Evolutionary conservation across 2,888 invertebrate genomes (phyloP), one percentile per base, ranked within the genome.

Genomic region (Himalopsyche japonica): DNA sequence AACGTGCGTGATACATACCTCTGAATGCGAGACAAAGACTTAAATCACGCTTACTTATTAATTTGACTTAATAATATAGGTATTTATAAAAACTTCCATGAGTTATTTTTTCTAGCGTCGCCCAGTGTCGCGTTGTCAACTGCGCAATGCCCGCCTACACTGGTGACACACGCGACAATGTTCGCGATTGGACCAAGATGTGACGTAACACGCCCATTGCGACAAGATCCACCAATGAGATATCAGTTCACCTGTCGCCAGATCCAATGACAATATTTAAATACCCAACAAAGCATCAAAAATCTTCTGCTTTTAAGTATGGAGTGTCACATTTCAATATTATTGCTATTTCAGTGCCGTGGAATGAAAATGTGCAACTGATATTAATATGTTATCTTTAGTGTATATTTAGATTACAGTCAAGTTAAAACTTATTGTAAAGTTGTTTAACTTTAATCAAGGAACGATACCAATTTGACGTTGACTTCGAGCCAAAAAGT

Each of bases 131-230:
- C 34, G 57, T 82, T 82, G 82, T 82, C 82, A 82, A 79, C 79
- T 81, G 78, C 83, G 85, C 85, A 81, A 76, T 27, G 83, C 82
- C 81, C 80, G 78, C 83, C 85, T 79, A 32, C 81, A 80, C 79
- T 81, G 83, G 86, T 86, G 86, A 86, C 86, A 86, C 79, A 82
- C 57, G 64, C 57, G 77, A n/a, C 49, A 78, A 81, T 43, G 37
- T 20, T 47, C 76, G 49, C 57, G 34, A 81, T 86, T 86, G 84
- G 86, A n/a, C 76, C 82, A 49, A 24, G 82, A 82, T 76, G 49
- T 48, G 18, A 18, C 20, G 18, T 12, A 81, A 76, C 77, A 24
- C 82, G 86, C 82, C 82, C 80, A 34, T 27, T 37, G 84, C 82
- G 86, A 86, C 84, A 84, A 27, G 37, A 8, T 78, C 49, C 48